Evolutionary conservation across 1,140 invertebrate genomes (phyloP), one percentile per base, ranked within the genome.

Genomic region (Neomicropteryx cornuta): DNA sequence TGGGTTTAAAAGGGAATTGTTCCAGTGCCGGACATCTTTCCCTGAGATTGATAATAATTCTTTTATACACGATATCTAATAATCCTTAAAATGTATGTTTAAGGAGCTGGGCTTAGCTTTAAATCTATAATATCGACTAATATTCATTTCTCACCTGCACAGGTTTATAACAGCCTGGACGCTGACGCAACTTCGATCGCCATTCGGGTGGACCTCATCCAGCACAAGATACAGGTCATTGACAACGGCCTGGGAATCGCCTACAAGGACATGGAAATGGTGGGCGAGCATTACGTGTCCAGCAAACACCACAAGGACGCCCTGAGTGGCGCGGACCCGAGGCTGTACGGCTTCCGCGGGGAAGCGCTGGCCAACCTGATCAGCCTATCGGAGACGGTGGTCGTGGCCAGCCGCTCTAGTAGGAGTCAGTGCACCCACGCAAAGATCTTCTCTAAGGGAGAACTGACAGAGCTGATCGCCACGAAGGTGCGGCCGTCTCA

Each of bases 191-290:
- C 58, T 8, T 67, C 68, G 35, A 60, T 78, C 24, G 72, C 73
- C 20, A 56, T 76, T 11, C 55, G 73, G 44, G 40, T 76, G 5
- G 66, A 78, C 50, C 45, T 75, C 5, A 36, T 49, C 8, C 60
- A 52, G 29, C 65, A 68, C 41, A 66, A 64, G 45, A 57, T 78
- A 29, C 72, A 76, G 60, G 68, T 77, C 8, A 60, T 76, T 16
- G 76, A 78, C 48, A 76, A 78, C 66, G 76, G 76, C 2, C 20
- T 44, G 36, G 76, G 75, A 17, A 69, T 78, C 30, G 38, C 49
- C 10, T 32, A 48, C 34, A 42, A 56, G 35, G 59, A 75, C 45
- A 42, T 78, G 42, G 44, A 63, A 30, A 38, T 55, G n/a, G 41
- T 77, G 22, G 74, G 70, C 5, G 48, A 54, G 37, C 66, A 72